These are phyloP conservation scores for Parotocinclus haroldoi DNA, from an alignment of 2,797 vertebrate genomes.

Conservation along the genomic window DNA sequence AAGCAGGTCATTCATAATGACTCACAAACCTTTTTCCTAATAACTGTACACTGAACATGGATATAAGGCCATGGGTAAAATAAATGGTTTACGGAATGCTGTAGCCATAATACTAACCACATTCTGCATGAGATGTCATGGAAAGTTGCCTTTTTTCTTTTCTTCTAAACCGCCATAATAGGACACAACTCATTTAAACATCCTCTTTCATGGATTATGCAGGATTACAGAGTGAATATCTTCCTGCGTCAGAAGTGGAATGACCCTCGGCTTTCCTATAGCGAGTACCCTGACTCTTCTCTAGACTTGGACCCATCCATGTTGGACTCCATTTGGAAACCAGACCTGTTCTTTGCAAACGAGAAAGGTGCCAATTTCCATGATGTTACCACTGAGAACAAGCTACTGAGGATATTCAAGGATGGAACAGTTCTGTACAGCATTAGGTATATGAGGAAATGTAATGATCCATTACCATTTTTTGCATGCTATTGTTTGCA, in stretches of 20 bases:
- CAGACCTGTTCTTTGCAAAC: conserved; percentile 97
- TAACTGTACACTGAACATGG: too few species aligned
- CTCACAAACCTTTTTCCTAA: too few species aligned
- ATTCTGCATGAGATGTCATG: too few species aligned
- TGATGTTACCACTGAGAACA: conserved; percentile 97
- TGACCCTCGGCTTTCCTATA: conserved; percentile 92
- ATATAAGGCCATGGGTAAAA: too few species aligned
- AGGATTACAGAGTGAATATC: conserved; percentile 99
- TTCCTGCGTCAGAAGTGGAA: conserved; percentile 98
- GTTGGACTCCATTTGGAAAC: conserved; percentile 99
- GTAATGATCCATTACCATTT: neutral
- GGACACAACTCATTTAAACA: too few species aligned
- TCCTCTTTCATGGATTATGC: conserved; percentile 27
- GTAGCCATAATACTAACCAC: too few species aligned
- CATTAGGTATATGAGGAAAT: conserved; percentile 76
- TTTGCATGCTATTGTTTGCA: too few species aligned
- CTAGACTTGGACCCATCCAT: conserved; percentile 97
- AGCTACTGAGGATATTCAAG: conserved; percentile 94
- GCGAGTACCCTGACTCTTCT: conserved; percentile 94
- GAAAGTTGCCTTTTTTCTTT: too few species aligned
- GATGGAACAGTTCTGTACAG: conserved; percentile 95
- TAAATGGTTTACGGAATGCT: too few species aligned
- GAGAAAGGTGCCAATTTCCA: conserved; percentile 99
- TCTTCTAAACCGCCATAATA: too few species aligned
- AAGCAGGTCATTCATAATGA: too few species aligned